Conservation (phyloP, 2,797 vertebrate species). For the Eidolon dupreanum region DNA sequence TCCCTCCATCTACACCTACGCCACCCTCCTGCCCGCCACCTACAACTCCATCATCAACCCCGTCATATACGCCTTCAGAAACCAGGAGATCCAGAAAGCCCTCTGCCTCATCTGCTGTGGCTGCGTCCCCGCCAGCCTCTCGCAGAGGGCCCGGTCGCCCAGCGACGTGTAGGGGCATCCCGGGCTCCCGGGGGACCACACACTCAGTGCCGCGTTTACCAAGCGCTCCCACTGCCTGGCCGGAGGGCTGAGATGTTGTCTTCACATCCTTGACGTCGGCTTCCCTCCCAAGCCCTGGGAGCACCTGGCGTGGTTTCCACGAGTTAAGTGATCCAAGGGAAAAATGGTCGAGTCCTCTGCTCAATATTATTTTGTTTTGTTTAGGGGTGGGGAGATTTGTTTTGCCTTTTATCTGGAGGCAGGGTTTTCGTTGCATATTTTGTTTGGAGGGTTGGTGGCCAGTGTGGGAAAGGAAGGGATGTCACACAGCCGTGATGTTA, state of each 20-base stretch:
- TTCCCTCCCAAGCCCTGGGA: constrained; percentile 62
- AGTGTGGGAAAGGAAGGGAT: not conserved
- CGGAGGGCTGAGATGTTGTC: constrained; percentile 47
- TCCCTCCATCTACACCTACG: constrained; percentile 98
- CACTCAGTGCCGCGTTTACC: constrained; percentile 61
- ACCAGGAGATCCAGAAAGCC: constrained; percentile 99
- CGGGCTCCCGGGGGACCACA: not conserved
- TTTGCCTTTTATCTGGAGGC: constrained; percentile 52
- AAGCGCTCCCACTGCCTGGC: constrained; percentile 51
- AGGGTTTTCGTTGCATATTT: constrained; percentile 48
- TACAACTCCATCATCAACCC: constrained; percentile 99
- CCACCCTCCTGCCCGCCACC: constrained; percentile 97
- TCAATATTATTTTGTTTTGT: constrained; percentile 60
- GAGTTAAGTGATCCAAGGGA: constrained; percentile 76
- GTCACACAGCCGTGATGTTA: not conserved
- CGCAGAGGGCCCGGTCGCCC: constrained; percentile 94
- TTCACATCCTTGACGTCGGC: constrained; percentile 65
- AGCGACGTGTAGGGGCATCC: constrained; percentile 93
- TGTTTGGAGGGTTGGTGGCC: not conserved
- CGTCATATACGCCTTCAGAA: constrained; percentile 98
- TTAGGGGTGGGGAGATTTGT: constrained; percentile 31
- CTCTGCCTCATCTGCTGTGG: constrained; percentile 97
- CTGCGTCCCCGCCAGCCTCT: constrained; percentile 93
- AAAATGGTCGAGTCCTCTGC: constrained; percentile 68
- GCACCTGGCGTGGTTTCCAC: constrained; percentile 74